A percentile compares a stretch with the other conserved stretches of the same genome.
phyloP scores from a whole-genome alignment of 2,888 invertebrate species.

The Pyrochroa serraticornis region DNA sequence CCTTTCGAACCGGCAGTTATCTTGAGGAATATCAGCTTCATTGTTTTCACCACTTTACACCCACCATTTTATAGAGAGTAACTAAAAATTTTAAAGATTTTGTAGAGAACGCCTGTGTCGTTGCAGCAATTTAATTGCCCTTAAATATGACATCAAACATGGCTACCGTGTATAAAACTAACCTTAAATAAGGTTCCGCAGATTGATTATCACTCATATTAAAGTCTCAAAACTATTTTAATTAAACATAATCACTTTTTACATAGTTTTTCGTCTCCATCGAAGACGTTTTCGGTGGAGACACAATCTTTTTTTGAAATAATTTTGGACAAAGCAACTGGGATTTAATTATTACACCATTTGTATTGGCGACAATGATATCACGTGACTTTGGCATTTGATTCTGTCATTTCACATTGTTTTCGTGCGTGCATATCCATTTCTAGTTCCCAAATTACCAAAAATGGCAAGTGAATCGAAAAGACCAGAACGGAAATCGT shows the following conservation, averaged over 20 bases:
- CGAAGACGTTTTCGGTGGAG: too few relatives aligned
- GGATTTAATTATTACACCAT: too few relatives aligned
- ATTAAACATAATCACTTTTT: background rate
- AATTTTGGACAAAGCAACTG: background rate
- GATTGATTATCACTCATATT: background rate
- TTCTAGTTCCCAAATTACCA: slow-evolving; percentile 33
- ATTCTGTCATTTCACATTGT: slow-evolving; percentile 1
- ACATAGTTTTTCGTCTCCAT: background rate
- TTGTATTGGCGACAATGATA: background rate
- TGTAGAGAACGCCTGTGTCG: slow-evolving; percentile 39
- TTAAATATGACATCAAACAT: slow-evolving; percentile 44
- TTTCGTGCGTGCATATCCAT: slow-evolving; percentile 9
- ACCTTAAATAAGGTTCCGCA: too few relatives aligned
- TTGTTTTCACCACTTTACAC: too few relatives aligned
- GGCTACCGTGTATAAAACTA: slow-evolving; percentile 39
- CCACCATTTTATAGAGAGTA: slow-evolving; percentile 4
- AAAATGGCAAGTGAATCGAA: slow-evolving; percentile 56
- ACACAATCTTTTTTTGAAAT: too few relatives aligned
- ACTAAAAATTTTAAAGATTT: slow-evolving; percentile 1
- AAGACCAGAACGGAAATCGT: slow-evolving; percentile 54
- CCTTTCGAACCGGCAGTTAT: too few relatives aligned
- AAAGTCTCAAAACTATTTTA: background rate
- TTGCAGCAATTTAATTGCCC: slow-evolving; percentile 43
- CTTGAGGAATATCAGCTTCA: too few relatives aligned
- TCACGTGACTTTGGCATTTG: background rate